Evolutionary conservation across 1,140 invertebrate genomes (phyloP).

Genomic region (Aporrectodea caliginosa): DNA sequence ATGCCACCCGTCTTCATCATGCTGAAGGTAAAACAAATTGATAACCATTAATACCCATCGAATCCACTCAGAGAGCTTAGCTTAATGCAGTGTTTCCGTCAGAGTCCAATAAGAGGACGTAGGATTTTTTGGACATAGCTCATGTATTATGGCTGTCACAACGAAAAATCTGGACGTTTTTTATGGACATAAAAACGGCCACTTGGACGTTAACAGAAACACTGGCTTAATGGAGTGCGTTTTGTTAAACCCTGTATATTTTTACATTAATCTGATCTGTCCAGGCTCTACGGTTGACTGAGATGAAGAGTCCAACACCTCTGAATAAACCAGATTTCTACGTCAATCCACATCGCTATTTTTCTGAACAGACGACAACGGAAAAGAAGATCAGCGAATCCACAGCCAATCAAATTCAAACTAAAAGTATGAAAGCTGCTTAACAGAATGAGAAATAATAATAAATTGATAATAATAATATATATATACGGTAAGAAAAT

Average conservation of each 20-base stretch:
- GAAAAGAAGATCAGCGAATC: not conserved
- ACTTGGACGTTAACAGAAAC: no score
- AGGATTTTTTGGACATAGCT: not conserved
- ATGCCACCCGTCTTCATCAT: no score
- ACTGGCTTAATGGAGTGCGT: no score
- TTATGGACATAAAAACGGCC: not conserved
- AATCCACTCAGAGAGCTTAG: no score
- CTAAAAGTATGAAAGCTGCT: not conserved
- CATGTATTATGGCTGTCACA: no score
- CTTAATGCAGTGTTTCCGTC: not conserved
- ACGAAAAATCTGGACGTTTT: no score
- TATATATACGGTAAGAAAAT: not conserved
- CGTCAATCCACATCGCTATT: conserved; percentile 45
- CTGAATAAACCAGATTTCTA: conserved; percentile 46
- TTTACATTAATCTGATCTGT: conserved; percentile 10
- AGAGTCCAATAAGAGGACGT: not conserved
- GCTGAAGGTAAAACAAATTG: no score
- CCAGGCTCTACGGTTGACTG: conserved; percentile 45
- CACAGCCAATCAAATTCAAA: not conserved
- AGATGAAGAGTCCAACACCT: conserved; percentile 37
- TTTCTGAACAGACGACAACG: conserved; percentile 35
- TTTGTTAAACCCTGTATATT: not conserved
- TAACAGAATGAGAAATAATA: not conserved
- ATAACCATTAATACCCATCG: no score
- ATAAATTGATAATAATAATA: not conserved